Base-by-base conservation (phyloP, 2,888 invertebrate species). In the Pristionchus entomophagus region DNA sequence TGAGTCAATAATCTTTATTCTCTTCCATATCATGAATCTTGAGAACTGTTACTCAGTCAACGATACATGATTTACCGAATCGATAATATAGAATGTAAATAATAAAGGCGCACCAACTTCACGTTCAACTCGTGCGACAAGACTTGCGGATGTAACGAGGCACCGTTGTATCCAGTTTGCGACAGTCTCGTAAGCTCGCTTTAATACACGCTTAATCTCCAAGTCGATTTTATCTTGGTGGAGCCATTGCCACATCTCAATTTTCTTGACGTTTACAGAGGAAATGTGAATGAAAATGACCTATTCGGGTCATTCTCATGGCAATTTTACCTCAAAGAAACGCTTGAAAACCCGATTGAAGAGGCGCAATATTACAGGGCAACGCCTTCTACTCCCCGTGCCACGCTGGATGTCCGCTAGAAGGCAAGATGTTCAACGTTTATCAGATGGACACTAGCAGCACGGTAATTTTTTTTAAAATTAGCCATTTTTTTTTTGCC, bases 321-420 rank as follows among this genome's bases (percentile, higher is more conserved):
- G n/a, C n/a, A n/a, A n/a, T n/a, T n/a, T n/a, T n/a, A n/a, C n/a
- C n/a, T n/a, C n/a, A n/a, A n/a, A n/a, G n/a, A n/a, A n/a, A n/a
- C n/a, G n/a, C n/a, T n/a, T n/a, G n/a, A n/a, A n/a, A n/a, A n/a
- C n/a, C n/a, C n/a, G n/a, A n/a, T n/a, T n/a, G n/a, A n/a, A n/a
- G n/a, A n/a, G n/a, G n/a, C n/a, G n/a, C n/a, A n/a, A n/a, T n/a
- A n/a, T 62, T 85, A 17, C 85, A 90, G 80, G 92, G 93, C 35
- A 88, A 89, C 8, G 91, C 93, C 6, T 94, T 91, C 87, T 94
- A 94, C 86, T 94, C 94, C 0, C 94, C 94, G 0, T 94, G 94
- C 88, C 92, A 93, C 84, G 90, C 91, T 14, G 92, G 93, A n/a
- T 93, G 93, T 81, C 89, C 87, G 26, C 85, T 89, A 59, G 87